Conservation (phyloP, 2,888 invertebrate species). For the Nymphalis urticae region DNA sequence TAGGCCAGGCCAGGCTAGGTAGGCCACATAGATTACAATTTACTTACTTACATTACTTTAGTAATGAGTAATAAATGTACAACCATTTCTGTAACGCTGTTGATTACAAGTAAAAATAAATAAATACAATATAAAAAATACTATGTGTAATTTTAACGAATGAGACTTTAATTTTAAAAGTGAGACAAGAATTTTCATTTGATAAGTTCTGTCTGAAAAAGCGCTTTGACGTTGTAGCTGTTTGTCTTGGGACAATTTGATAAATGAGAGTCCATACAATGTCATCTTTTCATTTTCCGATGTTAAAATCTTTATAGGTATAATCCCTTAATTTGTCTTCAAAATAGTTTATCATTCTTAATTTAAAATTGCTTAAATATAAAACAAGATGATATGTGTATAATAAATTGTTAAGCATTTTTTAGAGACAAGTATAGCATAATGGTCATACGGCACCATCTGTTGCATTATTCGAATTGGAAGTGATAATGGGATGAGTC, state of each 20-base stretch:
- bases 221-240: conserved; percentile 39
- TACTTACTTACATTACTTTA: too few species aligned
- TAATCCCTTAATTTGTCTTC: too few species aligned
- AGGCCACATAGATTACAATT: too few species aligned
- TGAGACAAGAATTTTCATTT: conserved; percentile 47
- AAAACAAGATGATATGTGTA: too few species aligned
- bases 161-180: conserved; percentile 15
- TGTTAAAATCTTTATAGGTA: conserved; percentile 48
- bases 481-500: conserved; percentile 51
- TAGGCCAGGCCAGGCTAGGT: too few species aligned
- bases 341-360: too few species aligned
- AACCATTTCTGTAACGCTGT: too few species aligned
- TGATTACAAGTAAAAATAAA: too few species aligned
- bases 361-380: too few species aligned
- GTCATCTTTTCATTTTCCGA: conserved; percentile 60
- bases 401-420: background rate
- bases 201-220: conserved; percentile 51
- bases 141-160: too few species aligned
- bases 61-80: too few species aligned
- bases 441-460: conserved; percentile 50
- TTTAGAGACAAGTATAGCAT: background rate
- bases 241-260: conserved; percentile 65
- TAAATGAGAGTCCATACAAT: conserved; percentile 73
- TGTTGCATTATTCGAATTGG: conserved; percentile 49
- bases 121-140: too few species aligned